Conservation (phyloP, 1,140 invertebrate genomes). For the Forficula auricularia region DNA sequence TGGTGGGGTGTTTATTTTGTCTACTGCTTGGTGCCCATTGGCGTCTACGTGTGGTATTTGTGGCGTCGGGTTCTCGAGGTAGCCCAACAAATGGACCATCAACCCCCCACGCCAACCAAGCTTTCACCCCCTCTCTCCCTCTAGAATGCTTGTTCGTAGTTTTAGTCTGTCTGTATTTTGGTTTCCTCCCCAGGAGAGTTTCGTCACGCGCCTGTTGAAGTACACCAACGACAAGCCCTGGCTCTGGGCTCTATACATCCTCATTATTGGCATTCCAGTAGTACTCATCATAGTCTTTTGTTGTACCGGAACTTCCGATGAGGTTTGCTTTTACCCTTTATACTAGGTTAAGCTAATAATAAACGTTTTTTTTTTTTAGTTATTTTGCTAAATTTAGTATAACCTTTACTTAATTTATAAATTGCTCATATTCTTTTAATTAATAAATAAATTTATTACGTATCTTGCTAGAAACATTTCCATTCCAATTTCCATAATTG, state of each 20-base stretch:
- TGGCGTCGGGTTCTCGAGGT: slow-evolving; percentile 47
- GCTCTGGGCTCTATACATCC: slow-evolving; percentile 73
- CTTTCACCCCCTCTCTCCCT: not conserved
- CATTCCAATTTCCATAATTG: too few species aligned
- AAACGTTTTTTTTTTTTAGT: not conserved
- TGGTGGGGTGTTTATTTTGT: slow-evolving; percentile 59
- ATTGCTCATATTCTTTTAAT: too few species aligned
- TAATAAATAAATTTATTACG: too few species aligned
- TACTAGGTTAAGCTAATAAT: not conserved
- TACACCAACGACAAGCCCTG: slow-evolving; percentile 78
- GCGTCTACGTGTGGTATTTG: slow-evolving; percentile 50
- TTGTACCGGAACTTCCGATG: slow-evolving; percentile 30
- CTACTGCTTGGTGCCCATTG: slow-evolving; percentile 54
- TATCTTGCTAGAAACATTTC: too few species aligned
- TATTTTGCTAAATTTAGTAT: slow-evolving; percentile 3
- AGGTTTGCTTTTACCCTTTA: slow-evolving; percentile 2
- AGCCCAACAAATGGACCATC: slow-evolving; percentile 11
- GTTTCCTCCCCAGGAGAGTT: slow-evolving; percentile 48
- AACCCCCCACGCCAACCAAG: not conserved
- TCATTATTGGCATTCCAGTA: slow-evolving; percentile 59
- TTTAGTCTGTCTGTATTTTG: not conserved
- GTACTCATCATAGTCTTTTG: slow-evolving; percentile 59
- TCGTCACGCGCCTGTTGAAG: slow-evolving; percentile 59
- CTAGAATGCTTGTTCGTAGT: not conserved
- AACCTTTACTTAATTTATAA: slow-evolving; percentile 8